phyloP scores from a whole-genome alignment of 1,140 invertebrate genomes.

The Halesus radiatus region DNA sequence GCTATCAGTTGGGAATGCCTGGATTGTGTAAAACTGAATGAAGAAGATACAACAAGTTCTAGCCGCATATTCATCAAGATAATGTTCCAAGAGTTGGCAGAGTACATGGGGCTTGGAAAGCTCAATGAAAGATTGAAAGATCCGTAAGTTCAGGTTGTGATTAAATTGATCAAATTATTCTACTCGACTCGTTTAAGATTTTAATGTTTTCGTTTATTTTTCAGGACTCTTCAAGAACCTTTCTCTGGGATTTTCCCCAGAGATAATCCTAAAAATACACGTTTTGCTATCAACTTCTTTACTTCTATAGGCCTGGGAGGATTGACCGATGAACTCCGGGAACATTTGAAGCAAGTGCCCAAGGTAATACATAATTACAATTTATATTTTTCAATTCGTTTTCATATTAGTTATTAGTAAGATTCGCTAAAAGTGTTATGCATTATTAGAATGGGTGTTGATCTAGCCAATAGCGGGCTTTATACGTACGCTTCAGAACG shows the following conservation, averaged over 20 bases:
- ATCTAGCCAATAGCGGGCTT: no score
- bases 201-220: conserved; percentile 60
- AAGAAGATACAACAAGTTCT: conserved; percentile 97
- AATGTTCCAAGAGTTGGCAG: conserved; percentile 95
- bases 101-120: conserved; percentile 95
- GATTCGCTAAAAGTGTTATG: no score
- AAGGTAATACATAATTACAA: conserved; percentile 71
- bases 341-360: conserved; percentile 89
- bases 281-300: conserved; percentile 99
- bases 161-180: not conserved
- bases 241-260: conserved; percentile 96
- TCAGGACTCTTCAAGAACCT: conserved; percentile 84
- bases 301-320: conserved; percentile 98
- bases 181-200: no score
- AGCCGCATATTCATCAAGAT: conserved; percentile 99
- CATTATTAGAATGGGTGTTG: no score
- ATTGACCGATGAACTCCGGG: conserved; percentile 92
- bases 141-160: conserved; percentile 72
- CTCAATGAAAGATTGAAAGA: conserved; percentile 93
- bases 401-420: not conserved
- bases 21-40: conserved; percentile 90
- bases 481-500: no score
- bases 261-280: conserved; percentile 95
- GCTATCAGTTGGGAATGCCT: conserved; percentile 96
- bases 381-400: not conserved